These are phyloP conservation scores for Anolis carolinensis DNA, from an alignment of 2,113 vertebrate genomes.

Conservation along the genomic window DNA sequence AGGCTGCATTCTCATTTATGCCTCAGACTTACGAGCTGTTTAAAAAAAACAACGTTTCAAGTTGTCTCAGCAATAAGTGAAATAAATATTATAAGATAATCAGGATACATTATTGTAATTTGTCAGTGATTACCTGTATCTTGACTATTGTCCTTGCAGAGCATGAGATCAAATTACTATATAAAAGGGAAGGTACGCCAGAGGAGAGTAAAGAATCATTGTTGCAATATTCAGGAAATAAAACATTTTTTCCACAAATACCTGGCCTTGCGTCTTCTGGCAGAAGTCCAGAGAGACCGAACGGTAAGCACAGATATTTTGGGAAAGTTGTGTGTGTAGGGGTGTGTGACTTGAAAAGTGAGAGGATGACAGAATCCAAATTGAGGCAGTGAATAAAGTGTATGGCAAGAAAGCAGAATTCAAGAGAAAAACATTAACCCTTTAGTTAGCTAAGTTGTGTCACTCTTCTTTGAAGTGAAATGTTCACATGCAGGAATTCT, in stretches of 20 bases:
- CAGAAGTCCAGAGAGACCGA: background rate
- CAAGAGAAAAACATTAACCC: background rate
- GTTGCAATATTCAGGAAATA: background rate
- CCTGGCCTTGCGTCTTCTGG: background rate
- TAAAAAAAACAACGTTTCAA: no score
- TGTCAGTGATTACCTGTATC: background rate
- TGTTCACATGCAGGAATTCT: background rate
- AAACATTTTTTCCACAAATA: background rate
- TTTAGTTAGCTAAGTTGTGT: background rate
- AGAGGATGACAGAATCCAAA: background rate
- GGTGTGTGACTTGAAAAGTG: background rate
- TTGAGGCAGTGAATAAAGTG: background rate
- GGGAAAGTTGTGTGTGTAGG: background rate
- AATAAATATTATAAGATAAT: no score
- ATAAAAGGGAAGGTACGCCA: background rate
- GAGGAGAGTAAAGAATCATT: background rate
- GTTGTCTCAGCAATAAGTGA: no score
- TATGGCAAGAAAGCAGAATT: background rate
- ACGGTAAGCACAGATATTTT: slow-evolving; percentile 20
- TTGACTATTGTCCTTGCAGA: slow-evolving; percentile 22
- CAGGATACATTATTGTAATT: background rate
- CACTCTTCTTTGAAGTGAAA: background rate
- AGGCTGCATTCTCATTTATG: no score
- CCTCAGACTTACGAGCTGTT: no score
- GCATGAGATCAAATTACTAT: background rate